Base-by-base conservation (phyloP, 2,797 vertebrate genomes). In the Geotrypetes seraphini region DNA sequence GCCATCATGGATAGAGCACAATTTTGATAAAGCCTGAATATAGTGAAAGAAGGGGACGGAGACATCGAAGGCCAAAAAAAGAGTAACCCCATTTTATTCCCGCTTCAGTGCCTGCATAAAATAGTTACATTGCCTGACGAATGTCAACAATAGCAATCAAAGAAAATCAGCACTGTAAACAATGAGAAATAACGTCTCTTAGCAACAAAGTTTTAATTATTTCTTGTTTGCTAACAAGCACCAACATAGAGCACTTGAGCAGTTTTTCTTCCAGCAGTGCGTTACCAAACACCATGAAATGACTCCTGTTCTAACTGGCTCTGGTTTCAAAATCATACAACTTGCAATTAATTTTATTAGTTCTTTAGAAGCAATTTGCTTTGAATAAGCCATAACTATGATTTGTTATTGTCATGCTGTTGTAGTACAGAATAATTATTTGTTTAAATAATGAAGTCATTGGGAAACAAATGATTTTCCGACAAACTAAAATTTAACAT, bases 341-440 rank as follows among this genome's bases (percentile, higher is more conserved):
- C 36, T 68, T 61, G 43, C 47, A 72, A 76, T 73, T 76, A 65
- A 71, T 78, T 73, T 67, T 71, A 73, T 69, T 79, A 69, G 60
- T 70, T 37, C 47, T 75, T 76, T 66, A 67, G 46, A 71, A 58
- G 25, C 63, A 74, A 71, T 81, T 74, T 71, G 41, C 53, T 69
- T 68, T 57, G 57, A 74, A 57, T 64, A 64, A 75, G 34, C 43
- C 27, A 26, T 70, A 69, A 64, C 48, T 63, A 47, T 65, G 60
- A 73, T 75, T 72, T 74, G 54, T 70, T 75, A 59, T 57, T 59
- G 55, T 66, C 64, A 39, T 43, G 30, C 40, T 54, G 44, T 51
- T 57, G 35, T 60, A 69, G 67, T 57, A 55, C 42, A 34, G 45
- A 66, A 63, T 73, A 73, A 78, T 79, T 75, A 73, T 77, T 79